Evolutionary conservation across 2,113 vertebrate genomes (phyloP), one percentile per base, ranked within the genome.

Genomic region (Passer montanus): DNA sequence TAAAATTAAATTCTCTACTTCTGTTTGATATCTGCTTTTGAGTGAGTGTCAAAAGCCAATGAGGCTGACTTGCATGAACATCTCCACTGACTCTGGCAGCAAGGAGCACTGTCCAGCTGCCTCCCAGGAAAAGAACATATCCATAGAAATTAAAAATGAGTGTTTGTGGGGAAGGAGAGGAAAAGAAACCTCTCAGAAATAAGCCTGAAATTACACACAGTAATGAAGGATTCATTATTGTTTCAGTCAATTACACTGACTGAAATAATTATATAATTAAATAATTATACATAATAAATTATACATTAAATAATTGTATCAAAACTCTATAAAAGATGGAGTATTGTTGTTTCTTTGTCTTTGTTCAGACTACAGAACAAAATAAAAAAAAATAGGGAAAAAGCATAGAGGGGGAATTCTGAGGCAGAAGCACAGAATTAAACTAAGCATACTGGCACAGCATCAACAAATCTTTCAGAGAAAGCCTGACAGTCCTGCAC

Each of bases 401-500:
- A 93, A 64, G 62, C 90, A 91, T 3, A 67, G 56, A 63, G n/a
- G 20, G 41, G 50, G 26, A 59, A 84, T 89, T 93, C 82, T 82
- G 64, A 79, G 60, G 86, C 60, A 89, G 91, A 87, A 91, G 87
- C 77, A 87, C 63, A 39, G 91, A 95, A 88, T 95, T 83, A 93
- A 94, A 83, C 46, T 66, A 62, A 95, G 73, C 53, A 35, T 39
- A 31, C 74, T 85, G 94, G 95, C 93, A 95, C 53, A 95, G 84
- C 53, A 94, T 70, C 93, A 94, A 83, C 84, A 89, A 72, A 90
- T 96, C 84, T 93, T 87, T 90, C 92, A 82, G 79, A 91, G 81
- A 90, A 94, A 86, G 59, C 58, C 92, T 82, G 95, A 90, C 90
- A 92, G 89, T 95, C 85, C 89, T 84, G 91, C 73, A 88, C 89